phyloP scores from a whole-genome alignment of 2,113 vertebrate genomes.

The Microcebus griseorufus region DNA sequence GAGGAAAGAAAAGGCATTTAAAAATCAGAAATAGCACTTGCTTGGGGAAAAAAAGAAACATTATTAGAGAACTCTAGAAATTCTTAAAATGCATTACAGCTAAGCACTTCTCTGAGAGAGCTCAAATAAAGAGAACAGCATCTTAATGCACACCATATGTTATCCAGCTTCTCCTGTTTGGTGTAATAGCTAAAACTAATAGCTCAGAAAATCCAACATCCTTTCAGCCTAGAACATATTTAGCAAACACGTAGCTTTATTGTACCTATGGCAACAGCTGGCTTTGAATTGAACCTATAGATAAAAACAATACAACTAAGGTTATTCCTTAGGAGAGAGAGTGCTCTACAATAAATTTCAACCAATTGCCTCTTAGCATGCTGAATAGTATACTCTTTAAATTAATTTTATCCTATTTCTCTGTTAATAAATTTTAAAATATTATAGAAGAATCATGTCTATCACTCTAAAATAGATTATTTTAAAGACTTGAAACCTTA shows the following conservation, averaged over 20 bases:
- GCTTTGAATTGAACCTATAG: conserved; percentile 54
- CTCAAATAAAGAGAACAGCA: neutral
- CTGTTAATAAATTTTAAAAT: conserved; percentile 28
- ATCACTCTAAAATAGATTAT: neutral
- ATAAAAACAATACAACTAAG: conserved; percentile 55
- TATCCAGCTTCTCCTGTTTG: neutral
- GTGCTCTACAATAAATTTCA: neutral
- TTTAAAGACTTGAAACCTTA: conserved; percentile 7
- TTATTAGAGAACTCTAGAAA: conserved; percentile 13
- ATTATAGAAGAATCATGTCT: neutral
- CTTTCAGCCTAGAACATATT: neutral
- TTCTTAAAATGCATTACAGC: neutral
- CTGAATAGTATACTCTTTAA: neutral
- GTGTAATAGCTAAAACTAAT: neutral
- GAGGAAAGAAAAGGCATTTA: conserved; percentile 17
- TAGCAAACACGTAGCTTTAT: neutral
- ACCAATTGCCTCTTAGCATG: neutral
- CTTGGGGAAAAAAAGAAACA: neutral
- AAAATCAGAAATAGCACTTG: conserved; percentile 48
- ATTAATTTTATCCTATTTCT: neutral
- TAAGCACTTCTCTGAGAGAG: neutral
- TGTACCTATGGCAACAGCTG: conserved; percentile 61
- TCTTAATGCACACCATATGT: neutral
- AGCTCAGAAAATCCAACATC: neutral
- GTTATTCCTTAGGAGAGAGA: neutral